Base-by-base conservation (phyloP, 2,797 vertebrate species). In the Neopelma chrysocephalum region DNA sequence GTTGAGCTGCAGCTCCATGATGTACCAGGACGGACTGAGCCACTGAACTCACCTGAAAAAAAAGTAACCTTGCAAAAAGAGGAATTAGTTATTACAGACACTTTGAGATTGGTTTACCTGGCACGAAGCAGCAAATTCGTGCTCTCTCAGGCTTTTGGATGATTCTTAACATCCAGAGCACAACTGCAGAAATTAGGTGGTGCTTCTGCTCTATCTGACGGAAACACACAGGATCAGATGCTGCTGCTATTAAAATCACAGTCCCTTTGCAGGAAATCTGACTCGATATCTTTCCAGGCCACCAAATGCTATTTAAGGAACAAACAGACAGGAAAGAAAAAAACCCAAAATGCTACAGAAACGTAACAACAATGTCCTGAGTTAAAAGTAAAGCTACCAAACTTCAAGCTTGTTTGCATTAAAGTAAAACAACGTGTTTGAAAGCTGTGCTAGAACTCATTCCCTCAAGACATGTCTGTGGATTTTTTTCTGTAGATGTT, bases 181-280 rank as follows among this genome's bases (percentile, higher is more conserved):
- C 78, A 81, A 57, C 25, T 61, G 64, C 75, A 94, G 83, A 77
- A 93, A 47, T 94, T 88, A 94, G 93, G 91, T 93, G 77, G 73
- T 64, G 61, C 40, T 93, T 80, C 62, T 93, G 50, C 65, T 90
- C 93, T 96, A 95, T 96, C 96, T 95, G 92, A 93, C 81, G 92
- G 96, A 97, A 96, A 73, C 96, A 96, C 66, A 14, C 90, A 71
- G 78, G 82, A 82, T 93, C 71, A 87, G 95, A 94, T 93, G 90
- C 80, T 90, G 90, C 90, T 0, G 25, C 57, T 95, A 89, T 13
- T 89, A 78, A 89, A 95, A 87, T 94, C 86, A 51, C 78, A 84
- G 81, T 43, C 86, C 51, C 76, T 77, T 94, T 90, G 64, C 94
- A 93, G 96, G 95, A 96, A 97, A 94, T 94, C 78, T 95, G 96